A percentile compares a stretch with the other conserved stretches of the same genome.
Conservation (phyloP, 2,888 invertebrate genomes). For the Dysmachus trigonus region DNA sequence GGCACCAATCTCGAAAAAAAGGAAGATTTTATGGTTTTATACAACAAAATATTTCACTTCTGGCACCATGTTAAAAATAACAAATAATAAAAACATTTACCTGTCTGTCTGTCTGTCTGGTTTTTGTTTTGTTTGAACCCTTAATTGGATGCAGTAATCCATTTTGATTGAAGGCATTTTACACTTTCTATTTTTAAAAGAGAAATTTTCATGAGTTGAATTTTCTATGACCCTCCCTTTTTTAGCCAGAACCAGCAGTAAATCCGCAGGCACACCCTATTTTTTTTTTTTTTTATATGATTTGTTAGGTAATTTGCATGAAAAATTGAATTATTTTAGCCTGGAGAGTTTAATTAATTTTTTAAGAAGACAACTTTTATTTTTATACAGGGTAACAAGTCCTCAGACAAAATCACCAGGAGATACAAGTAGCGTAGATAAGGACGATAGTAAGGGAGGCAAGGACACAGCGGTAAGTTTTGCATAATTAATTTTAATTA, state of each 20-base stretch:
- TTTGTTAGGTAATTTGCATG: neutral
- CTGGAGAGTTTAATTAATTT: neutral
- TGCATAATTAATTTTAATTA: too few species aligned
- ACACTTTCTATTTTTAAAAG: neutral
- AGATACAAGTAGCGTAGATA: slow-evolving; percentile 70
- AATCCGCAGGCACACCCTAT: too few species aligned
- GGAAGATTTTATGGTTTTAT: neutral
- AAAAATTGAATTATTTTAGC: too few species aligned
- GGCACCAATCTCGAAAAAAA: neutral
- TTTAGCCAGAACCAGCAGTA: neutral
- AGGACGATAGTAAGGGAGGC: slow-evolving; percentile 54
- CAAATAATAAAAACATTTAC: neutral
- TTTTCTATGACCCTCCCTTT: neutral
- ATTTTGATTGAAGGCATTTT: too few species aligned
- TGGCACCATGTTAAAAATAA: neutral
- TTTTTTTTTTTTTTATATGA: neutral
- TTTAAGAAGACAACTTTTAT: neutral
- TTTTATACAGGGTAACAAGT: slow-evolving; percentile 57
- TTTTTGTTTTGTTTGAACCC: too few species aligned
- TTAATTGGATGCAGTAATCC: neutral
- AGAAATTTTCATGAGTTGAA: too few species aligned
- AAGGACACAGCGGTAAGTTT: slow-evolving; percentile 36
- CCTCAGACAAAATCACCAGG: slow-evolving; percentile 81
- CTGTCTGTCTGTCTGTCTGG: neutral
- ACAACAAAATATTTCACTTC: too few species aligned